Conservation (phyloP, 2,888 invertebrate genomes). For the Rhagium mordax region DNA sequence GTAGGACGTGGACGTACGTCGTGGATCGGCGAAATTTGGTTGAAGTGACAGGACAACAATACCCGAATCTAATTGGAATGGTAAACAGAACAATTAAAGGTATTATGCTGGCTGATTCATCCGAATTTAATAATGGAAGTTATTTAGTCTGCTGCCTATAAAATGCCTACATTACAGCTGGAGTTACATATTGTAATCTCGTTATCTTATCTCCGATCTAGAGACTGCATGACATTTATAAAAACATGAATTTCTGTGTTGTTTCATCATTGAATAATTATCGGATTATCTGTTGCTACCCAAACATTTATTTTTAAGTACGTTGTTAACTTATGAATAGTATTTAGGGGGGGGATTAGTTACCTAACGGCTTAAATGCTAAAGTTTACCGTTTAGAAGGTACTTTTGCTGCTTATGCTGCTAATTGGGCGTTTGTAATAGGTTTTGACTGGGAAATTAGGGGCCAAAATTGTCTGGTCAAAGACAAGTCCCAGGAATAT, state of each 20-base stretch:
- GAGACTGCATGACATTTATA: background rate
- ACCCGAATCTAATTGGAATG: conserved; percentile 8
- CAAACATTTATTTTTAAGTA: no score
- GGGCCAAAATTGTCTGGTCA: no score
- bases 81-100: conserved; percentile 17
- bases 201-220: background rate
- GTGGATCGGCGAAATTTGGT: background rate
- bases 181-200: background rate
- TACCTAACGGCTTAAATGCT: no score
- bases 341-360: no score
- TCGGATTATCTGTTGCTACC: background rate
- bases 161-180: background rate
- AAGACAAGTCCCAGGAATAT: no score
- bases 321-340: no score
- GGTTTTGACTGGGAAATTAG: no score
- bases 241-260: background rate
- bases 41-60: conserved; percentile 24
- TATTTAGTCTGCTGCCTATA: background rate
- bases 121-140: background rate
- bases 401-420: no score
- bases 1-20: background rate
- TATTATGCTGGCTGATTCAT: background rate
- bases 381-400: no score
- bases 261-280: background rate
- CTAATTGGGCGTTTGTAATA: no score